Conservation (phyloP, 2,113 vertebrate genomes). For the Oxygymnocypris stewartii region DNA sequence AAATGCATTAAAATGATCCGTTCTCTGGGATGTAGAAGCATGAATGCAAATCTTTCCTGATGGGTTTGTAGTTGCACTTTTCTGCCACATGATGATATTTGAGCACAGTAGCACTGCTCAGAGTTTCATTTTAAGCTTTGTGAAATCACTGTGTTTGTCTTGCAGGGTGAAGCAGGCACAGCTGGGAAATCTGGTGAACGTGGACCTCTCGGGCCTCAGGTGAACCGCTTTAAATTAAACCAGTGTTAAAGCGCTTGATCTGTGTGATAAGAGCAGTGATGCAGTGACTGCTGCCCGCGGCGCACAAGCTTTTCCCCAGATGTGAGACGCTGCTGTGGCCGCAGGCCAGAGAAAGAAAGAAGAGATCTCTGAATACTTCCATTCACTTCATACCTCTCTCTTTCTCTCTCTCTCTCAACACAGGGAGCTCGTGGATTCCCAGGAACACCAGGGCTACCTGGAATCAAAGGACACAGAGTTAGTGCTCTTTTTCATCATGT, state of each 20-base stretch:
- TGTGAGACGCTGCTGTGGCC: slow-evolving; percentile 14
- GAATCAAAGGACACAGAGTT: slow-evolving; percentile 95
- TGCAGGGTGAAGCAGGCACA: slow-evolving; percentile 81
- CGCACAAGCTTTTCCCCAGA: slow-evolving; percentile 33
- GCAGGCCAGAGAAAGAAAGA: slow-evolving; percentile 7
- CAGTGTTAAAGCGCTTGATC: background rate
- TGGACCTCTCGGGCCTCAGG: slow-evolving; percentile 81
- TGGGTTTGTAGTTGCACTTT: slow-evolving; percentile 10
- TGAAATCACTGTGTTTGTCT: slow-evolving; percentile 13
- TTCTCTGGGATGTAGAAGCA: background rate
- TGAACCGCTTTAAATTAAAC: slow-evolving; percentile 47
- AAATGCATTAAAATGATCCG: background rate
- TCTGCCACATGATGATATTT: slow-evolving; percentile 66
- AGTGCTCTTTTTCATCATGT: slow-evolving; percentile 61
- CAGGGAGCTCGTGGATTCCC: slow-evolving; percentile 94
- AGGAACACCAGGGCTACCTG: slow-evolving; percentile 92
- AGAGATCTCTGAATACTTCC: slow-evolving; percentile 15
- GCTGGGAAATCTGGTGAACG: slow-evolving; percentile 81
- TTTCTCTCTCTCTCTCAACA: background rate
- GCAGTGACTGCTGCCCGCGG: background rate
- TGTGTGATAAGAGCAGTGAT: background rate
- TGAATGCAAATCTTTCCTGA: background rate
- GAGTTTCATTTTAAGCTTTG: background rate
- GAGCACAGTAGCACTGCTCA: background rate
- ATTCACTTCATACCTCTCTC: slow-evolving; percentile 26